Evolutionary conservation across 2,888 invertebrate genomes (phyloP).

Genomic region (Dexiosoma caninum): DNA sequence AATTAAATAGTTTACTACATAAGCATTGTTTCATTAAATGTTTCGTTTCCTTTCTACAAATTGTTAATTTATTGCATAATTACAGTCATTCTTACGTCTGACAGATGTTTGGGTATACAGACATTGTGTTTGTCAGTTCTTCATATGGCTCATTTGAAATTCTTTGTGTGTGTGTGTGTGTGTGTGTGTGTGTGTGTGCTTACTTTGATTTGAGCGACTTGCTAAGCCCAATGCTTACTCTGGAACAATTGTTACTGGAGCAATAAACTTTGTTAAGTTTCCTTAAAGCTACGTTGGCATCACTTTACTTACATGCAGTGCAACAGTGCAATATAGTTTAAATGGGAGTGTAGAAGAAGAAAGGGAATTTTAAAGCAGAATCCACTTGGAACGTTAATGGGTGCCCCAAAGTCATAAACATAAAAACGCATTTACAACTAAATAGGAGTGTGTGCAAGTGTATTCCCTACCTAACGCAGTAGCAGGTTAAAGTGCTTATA

Average conservation of each 20-base stretch:
- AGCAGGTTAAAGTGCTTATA: not conserved
- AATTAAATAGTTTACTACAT: conserved; percentile 40
- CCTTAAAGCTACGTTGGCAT: not conserved
- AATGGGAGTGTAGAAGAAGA: not conserved
- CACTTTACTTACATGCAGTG: not conserved
- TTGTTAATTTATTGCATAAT: conserved; percentile 44
- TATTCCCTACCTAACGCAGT: too few species aligned
- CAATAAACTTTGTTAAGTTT: conserved; percentile 32
- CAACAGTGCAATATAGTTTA: not conserved
- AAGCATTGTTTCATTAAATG: conserved; percentile 34
- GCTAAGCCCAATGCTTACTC: not conserved
- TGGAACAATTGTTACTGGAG: not conserved
- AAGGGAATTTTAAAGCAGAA: conserved; percentile 7
- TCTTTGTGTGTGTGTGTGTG: not conserved
- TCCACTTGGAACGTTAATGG: not conserved
- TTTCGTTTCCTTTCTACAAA: conserved; percentile 18
- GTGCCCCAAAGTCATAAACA: not conserved
- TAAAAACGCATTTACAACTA: not conserved
- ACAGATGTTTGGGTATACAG: not conserved
- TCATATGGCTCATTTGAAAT: conserved; percentile 24
- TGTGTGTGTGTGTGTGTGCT: too few species aligned
- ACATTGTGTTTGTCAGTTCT: too few species aligned
- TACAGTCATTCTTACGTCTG: not conserved
- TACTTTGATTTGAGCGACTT: not conserved
- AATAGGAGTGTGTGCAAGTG: not conserved